A percentile compares a stretch with the other conserved stretches of the same genome.
Conservation (phyloP, 1,140 invertebrate genomes). For the Hyles euphorbiae region DNA sequence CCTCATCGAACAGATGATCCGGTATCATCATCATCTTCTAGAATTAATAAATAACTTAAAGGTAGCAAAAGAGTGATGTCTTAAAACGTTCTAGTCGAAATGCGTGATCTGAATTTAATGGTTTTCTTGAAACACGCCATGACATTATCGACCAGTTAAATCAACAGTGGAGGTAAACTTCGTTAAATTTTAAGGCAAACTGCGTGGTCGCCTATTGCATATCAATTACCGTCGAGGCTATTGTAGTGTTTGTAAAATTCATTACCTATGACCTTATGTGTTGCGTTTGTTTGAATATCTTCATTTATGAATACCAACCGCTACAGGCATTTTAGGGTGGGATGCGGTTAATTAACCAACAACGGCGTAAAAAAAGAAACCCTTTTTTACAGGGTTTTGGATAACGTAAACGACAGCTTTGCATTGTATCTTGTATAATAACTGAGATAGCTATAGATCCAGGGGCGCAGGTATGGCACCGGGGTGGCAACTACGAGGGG, state of each 20-base stretch:
- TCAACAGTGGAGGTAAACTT: constrained; percentile 51
- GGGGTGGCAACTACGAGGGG: no score
- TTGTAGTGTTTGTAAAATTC: constrained; percentile 9
- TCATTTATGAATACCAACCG: no score
- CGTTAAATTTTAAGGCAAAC: constrained; percentile 65
- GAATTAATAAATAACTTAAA: neutral
- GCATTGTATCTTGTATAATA: no score
- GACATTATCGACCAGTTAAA: constrained; percentile 39
- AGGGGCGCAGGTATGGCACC: no score
- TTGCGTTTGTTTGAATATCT: neutral
- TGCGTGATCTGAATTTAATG: constrained; percentile 5
- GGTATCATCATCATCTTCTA: constrained; percentile 45
- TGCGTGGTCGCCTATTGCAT: constrained; percentile 38
- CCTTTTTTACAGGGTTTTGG: no score
- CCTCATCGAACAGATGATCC: constrained; percentile 61
- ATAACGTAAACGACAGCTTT: no score
- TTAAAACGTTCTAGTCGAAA: neutral
- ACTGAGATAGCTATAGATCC: no score
- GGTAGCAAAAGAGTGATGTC: no score
- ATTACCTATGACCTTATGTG: neutral
- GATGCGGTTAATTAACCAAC: no score
- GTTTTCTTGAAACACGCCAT: constrained; percentile 1
- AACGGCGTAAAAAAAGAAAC: no score
- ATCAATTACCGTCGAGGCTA: constrained; percentile 22
- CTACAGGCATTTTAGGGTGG: no score